Evolutionary conservation across 2,888 invertebrate species (phyloP), one percentile per base, ranked within the genome.

Genomic region (Patella pellucida): DNA sequence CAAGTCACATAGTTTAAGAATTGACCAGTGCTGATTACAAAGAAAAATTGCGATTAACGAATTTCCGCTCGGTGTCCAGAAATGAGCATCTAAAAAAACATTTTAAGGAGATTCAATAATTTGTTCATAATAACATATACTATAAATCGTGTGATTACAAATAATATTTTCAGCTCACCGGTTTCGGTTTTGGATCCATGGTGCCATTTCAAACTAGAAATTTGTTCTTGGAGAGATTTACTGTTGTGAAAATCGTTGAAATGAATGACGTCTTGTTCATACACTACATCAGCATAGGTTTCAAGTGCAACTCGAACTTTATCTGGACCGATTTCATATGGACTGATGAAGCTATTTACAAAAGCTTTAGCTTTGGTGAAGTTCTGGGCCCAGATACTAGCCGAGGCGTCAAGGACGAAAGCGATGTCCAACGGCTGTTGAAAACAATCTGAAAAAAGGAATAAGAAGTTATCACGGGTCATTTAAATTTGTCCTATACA

Each of bases 311-410:
- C 23, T 62, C 23, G 62, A 23, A 81, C 81, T 50, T 73, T 73
- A 11, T 69, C 62, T 3, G 74, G 77, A 3, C 75, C 76, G 23
- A 81, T 78, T 52, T 81, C 73, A 70, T 77, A 81, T 15, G 67
- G 68, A 52, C 75, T 71, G 3, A 79, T 72, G 41, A 81, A 79
- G 52, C 78, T 73, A 50, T 79, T 75, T 2, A 79, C 62, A 56
- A 81, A 81, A 73, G 77, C 74, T 14, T 79, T 72, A 3, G 73
- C 81, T 1, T 72, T 4, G 69, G 81, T 79, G 73, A 81, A 81
- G 75, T 81, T 81, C 9, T 74, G 68, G 1, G 72, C 76, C 78
- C 78, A 78, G 70, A 81, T 77, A 68, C 78, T 78, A n/a, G 77
- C 54, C 2, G 76, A 78, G 1, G 74, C 72, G 69, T 81, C 79